Percentiles rank a stretch among this genome's conserved stretches.
These are phyloP conservation scores for Idaea dimidiata DNA, from an alignment of 2,888 invertebrate species.

Conservation along the genomic window DNA sequence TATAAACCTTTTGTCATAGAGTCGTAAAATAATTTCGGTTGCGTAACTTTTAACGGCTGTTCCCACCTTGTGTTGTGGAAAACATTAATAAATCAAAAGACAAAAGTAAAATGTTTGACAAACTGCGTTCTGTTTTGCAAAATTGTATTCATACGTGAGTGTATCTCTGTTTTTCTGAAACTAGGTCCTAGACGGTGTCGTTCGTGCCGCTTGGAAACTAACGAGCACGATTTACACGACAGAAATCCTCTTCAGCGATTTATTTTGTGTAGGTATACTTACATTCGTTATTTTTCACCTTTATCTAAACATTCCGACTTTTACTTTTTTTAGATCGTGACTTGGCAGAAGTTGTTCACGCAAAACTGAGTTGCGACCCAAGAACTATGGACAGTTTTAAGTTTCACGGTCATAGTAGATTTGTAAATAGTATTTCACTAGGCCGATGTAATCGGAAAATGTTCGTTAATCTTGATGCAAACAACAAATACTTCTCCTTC, in stretches of 20 bases:
- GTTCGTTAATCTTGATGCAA: constrained; percentile 28
- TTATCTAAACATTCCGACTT: constrained; percentile 50
- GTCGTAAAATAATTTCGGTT: constrained; percentile 4
- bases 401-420: background rate
- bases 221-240: constrained; percentile 32
- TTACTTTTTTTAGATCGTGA: constrained; percentile 60
- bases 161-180: constrained; percentile 42
- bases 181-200: constrained; percentile 10
- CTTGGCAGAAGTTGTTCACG: constrained; percentile 30
- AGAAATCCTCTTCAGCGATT: constrained; percentile 27
- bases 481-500: constrained; percentile 57
- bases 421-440: constrained; percentile 1
- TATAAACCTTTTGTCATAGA: background rate
- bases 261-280: constrained; percentile 24
- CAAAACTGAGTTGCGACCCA: constrained; percentile 10
- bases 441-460: constrained; percentile 14
- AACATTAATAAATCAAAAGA: background rate
- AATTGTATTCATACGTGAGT: constrained; percentile 43
- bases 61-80: constrained; percentile 2
- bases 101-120: background rate
- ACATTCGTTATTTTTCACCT: constrained; percentile 44
- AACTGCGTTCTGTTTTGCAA: constrained; percentile 22
- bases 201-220: constrained; percentile 23
- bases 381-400: background rate
- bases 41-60: constrained; percentile 4